Evolutionary conservation across 2,113 vertebrate species (phyloP).

Genomic region (Opisthocomus hoazin): DNA sequence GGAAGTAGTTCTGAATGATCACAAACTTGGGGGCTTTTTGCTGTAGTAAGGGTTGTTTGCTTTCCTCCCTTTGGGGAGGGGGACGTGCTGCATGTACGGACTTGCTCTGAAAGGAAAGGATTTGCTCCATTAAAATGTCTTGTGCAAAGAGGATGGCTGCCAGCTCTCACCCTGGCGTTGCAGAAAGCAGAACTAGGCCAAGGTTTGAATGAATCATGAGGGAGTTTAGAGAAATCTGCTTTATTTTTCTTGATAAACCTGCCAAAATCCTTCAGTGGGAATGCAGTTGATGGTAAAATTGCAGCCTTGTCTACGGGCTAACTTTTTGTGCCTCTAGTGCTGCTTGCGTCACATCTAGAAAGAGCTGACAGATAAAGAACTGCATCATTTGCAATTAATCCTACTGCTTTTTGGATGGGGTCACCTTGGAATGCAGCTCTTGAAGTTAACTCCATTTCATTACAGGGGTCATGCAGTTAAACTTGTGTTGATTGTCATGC

Average conservation of each 20-base stretch:
- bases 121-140: background rate
- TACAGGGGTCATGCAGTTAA: background rate
- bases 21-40: accelerated
- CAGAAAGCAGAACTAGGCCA: background rate
- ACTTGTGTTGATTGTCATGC: background rate
- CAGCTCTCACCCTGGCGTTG: background rate
- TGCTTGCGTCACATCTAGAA: background rate
- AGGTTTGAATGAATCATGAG: background rate
- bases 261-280: background rate
- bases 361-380: background rate
- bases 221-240: background rate
- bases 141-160: background rate
- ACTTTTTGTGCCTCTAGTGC: background rate
- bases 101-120: background rate
- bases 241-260: background rate
- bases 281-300: background rate
- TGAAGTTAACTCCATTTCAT: background rate
- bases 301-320: background rate
- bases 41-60: background rate
- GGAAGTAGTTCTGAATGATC: accelerated
- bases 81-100: accelerated
- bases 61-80: background rate
- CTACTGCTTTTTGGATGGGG: background rate
- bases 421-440: background rate
- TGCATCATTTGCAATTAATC: background rate